These are phyloP conservation scores for Ascidia mentula DNA, from an alignment of 23 tunicate species.

Conservation along the genomic window DNA sequence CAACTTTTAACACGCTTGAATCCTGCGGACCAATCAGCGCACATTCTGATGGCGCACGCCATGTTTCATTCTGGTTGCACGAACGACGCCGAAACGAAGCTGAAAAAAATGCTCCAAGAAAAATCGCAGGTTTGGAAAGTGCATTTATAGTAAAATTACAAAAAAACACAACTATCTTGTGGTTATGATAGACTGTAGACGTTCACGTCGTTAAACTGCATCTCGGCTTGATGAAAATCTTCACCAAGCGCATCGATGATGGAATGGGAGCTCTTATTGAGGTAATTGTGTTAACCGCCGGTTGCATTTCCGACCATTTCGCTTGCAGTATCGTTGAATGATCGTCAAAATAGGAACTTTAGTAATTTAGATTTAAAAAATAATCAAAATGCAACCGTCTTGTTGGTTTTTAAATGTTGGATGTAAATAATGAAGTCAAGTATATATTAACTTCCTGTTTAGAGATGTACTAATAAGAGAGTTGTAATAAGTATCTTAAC, in stretches of 20 bases:
- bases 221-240: slow-evolving; percentile 67
- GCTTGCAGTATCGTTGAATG: too few relatives aligned
- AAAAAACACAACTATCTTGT: not conserved
- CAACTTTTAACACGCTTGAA: slow-evolving; percentile 74
- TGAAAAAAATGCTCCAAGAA: slow-evolving; percentile 63
- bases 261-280: slow-evolving; percentile 62
- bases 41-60: slow-evolving; percentile 82
- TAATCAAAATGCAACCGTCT: too few relatives aligned
- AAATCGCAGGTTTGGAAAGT: slow-evolving; percentile 60
- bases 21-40: slow-evolving; percentile 67
- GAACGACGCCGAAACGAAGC: slow-evolving; percentile 74
- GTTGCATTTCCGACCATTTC: too few relatives aligned
- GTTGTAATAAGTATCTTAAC: too few relatives aligned
- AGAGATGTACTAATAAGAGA: too few relatives aligned
- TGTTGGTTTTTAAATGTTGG: too few relatives aligned
- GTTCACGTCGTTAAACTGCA: slow-evolving; percentile 70
- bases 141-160: not conserved
- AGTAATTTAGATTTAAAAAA: too few relatives aligned
- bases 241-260: slow-evolving; percentile 58
- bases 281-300: too few relatives aligned
- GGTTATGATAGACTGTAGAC: slow-evolving; percentile 41
- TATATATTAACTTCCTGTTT: too few relatives aligned
- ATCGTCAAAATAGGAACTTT: too few relatives aligned
- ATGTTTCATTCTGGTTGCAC: slow-evolving; percentile 59
- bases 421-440: too few relatives aligned